Percentiles rank a stretch among this genome's conserved stretches.
phyloP scores from a whole-genome alignment of 2,113 vertebrate genomes.

The Trichechus manatus region DNA sequence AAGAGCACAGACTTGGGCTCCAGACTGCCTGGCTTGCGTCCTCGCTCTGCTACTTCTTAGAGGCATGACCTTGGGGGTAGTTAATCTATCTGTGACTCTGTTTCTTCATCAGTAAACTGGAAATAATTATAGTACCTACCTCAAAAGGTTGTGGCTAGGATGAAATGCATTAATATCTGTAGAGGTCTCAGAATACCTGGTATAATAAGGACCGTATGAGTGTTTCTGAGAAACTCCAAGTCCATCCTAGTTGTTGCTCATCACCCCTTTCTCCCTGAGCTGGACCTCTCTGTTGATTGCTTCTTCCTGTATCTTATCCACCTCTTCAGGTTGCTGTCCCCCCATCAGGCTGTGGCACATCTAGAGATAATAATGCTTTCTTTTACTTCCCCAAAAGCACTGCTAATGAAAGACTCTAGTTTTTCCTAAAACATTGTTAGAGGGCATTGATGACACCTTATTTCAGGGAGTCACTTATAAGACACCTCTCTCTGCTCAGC shows the following conservation, averaged over 20 bases:
- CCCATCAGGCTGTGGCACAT: not conserved
- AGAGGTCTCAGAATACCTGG: not conserved
- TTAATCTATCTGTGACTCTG: not conserved
- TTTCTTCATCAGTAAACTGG: not conserved
- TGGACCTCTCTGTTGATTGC: not conserved
- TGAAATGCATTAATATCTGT: not conserved
- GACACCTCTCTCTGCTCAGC: not conserved
- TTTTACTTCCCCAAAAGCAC: not conserved
- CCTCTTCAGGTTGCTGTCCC: not conserved
- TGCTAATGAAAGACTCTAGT: not conserved
- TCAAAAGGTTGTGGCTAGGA: not conserved
- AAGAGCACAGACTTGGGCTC: not conserved
- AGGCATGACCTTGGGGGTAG: not conserved
- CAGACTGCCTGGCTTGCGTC: not conserved
- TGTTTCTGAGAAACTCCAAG: not conserved
- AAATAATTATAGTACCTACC: not conserved
- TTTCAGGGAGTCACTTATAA: not conserved
- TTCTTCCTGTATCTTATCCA: not conserved
- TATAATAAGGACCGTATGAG: not conserved
- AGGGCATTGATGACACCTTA: not conserved
- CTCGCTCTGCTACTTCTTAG: not conserved
- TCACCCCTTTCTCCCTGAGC: not conserved
- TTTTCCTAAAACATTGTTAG: not conserved
- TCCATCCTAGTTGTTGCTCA: too few relatives aligned
- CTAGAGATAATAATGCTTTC: not conserved